Base-by-base conservation (phyloP, 1,140 invertebrate genomes). In the Conus ventricosus region DNA sequence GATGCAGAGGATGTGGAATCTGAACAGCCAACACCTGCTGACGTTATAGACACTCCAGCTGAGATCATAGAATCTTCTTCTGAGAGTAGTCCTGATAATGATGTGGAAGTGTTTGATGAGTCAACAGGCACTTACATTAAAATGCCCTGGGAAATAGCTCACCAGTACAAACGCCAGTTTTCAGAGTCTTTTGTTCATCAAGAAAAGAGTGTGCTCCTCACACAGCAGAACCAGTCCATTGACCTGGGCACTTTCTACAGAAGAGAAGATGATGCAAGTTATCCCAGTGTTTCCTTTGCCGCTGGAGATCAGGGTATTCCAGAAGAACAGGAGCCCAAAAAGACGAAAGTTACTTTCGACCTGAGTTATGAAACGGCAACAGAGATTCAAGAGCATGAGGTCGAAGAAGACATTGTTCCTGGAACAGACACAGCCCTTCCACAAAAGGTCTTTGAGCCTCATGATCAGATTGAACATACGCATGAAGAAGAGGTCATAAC, bases 161-260 rank as follows among this genome's bases (percentile, higher is more conserved):
- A 92, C 83, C 94, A 94, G 88, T 94, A 93, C 87, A 92, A 91
- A 89, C 88, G 94, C 53, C 94, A 94, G 90, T 93, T 94, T 87
- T 94, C 94, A 81, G 93, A 94, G 76, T 92, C 92, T 1, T 93
- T 90, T 81, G 51, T 91, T 81, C 91, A 93, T 55, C 92, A 93
- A 84, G 92, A 93, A 87, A 91, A 90, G 84, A 87, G 91, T 90
- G 91, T 84, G 57, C 85, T 88, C 51, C 27, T 76, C 17, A 84
- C 92, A 13, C 87, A 89, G 82, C 88, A 78, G 84, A 88, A 84
- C 54, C 91, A 92, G 67, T 93, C 93, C 15, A 90, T 94, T 82
- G 94, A 94, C 83, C 85, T 94, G 91, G 94, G 94, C 13, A 88
- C 88, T 17, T 94, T 94, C 88, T 94, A 92, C 85, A 88, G 92